Conservation (phyloP, 1,140 invertebrate species). For the Subanguina moxae region DNA sequence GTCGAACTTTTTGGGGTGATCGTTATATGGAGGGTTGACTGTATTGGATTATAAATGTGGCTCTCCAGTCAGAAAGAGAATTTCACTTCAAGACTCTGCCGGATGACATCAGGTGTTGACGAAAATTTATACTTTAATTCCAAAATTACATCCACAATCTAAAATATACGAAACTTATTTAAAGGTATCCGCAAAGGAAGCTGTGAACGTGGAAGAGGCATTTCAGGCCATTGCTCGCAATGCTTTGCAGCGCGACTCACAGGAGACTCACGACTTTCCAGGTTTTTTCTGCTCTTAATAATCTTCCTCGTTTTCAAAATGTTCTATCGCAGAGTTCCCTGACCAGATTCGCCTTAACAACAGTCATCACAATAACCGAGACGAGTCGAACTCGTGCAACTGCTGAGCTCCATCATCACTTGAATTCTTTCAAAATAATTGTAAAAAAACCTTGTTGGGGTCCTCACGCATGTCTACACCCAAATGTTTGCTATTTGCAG, state of each 20-base stretch:
- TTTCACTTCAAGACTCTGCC: neutral
- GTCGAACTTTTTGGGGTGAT: no score
- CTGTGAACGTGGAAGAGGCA: conserved; percentile 55
- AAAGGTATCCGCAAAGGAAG: conserved; percentile 57
- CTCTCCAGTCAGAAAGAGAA: neutral
- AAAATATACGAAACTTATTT: conserved; percentile 6
- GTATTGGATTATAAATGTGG: neutral
- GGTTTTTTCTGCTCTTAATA: conserved; percentile 28
- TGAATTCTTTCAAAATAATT: neutral
- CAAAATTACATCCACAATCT: neutral
- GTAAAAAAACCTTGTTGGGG: neutral
- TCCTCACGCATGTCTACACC: neutral
- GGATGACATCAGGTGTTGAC: neutral
- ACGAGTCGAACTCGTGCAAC: conserved; percentile 19
- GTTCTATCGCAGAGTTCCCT: neutral
- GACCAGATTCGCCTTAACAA: conserved; percentile 24
- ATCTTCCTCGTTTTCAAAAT: no score
- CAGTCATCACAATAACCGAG: conserved; percentile 7
- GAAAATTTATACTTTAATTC: no score
- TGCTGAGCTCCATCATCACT: conserved; percentile 16
- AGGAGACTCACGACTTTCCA: conserved; percentile 55
- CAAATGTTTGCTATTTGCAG: no score
- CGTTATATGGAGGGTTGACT: no score
- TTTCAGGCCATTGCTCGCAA: conserved; percentile 53
- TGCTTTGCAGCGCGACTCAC: conserved; percentile 51